phyloP scores from a whole-genome alignment of 2,113 vertebrate genomes.

The Craseonycteris thonglongyai region DNA sequence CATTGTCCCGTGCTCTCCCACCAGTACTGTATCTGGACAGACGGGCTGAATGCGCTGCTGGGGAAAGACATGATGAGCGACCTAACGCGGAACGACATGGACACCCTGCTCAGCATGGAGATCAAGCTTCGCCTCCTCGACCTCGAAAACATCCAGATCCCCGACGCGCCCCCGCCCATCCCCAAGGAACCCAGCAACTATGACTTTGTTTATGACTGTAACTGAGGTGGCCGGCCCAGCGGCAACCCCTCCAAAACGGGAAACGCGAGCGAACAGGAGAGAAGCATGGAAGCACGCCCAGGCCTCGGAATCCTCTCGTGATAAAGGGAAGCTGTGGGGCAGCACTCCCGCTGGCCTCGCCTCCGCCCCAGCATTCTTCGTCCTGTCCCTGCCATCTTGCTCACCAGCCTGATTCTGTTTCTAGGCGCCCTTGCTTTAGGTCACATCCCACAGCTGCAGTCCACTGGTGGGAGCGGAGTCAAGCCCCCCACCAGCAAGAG shows the following conservation, averaged over 20 bases:
- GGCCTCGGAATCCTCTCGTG: slow-evolving; percentile 61
- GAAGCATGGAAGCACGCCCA: slow-evolving; percentile 31
- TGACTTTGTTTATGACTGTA: slow-evolving; percentile 99
- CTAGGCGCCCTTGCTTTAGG: slow-evolving; percentile 72
- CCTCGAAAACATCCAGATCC: slow-evolving; percentile 99
- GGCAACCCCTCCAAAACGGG: slow-evolving; percentile 74
- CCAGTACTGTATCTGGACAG: slow-evolving; percentile 98
- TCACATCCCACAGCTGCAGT: slow-evolving; percentile 53
- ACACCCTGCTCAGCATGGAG: slow-evolving; percentile 98
- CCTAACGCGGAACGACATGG: slow-evolving; percentile 93
- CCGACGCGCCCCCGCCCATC: slow-evolving; percentile 95
- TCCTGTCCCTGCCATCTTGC: slow-evolving; percentile 40
- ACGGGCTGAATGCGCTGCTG: slow-evolving; percentile 95
- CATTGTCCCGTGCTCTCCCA: slow-evolving; percentile 7
- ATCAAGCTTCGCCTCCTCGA: slow-evolving; percentile 99
- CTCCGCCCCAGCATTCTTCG: slow-evolving; percentile 2
- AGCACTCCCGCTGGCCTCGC: slow-evolving; percentile 44
- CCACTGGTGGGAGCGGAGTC: slow-evolving; percentile 30
- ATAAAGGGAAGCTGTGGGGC: slow-evolving; percentile 38
- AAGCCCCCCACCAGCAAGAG: slow-evolving; percentile 46
- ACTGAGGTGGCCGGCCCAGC: slow-evolving; percentile 80
- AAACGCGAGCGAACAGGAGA: slow-evolving; percentile 75
- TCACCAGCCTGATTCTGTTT: slow-evolving; percentile 52
- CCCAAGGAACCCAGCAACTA: slow-evolving; percentile 99
- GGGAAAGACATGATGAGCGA: slow-evolving; percentile 99